phyloP scores from a whole-genome alignment of 2,113 vertebrate species.

The Phalacrocorax carbo region DNA sequence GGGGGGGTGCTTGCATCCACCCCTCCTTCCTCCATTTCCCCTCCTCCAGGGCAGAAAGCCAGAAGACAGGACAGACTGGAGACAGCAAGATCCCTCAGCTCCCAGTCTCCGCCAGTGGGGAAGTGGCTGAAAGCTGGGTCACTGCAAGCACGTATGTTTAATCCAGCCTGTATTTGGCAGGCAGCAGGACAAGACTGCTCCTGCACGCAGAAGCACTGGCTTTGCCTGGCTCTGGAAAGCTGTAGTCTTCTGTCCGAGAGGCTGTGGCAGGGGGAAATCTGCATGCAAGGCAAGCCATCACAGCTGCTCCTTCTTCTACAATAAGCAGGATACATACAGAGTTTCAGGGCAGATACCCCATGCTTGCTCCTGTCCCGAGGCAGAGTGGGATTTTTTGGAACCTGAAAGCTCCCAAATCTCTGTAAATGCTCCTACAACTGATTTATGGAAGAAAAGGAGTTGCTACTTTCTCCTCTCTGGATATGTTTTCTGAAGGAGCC shows the following conservation, averaged over 20 bases:
- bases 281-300: neutral
- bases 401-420: neutral
- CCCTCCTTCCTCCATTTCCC: neutral
- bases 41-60: neutral
- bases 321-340: neutral
- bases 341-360: neutral
- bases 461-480: neutral
- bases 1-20: fast-evolving
- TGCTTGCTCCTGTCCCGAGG: neutral
- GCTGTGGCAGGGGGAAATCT: neutral
- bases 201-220: neutral
- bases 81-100: neutral
- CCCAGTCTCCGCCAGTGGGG: fast-evolving
- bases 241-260: neutral
- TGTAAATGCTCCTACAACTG: neutral
- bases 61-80: neutral
- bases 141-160: fast-evolving
- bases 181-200: neutral
- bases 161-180: fast-evolving
- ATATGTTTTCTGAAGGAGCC: neutral
- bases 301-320: neutral
- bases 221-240: neutral
- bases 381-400: neutral
- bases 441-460: neutral
- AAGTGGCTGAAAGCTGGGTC: neutral